Percentiles rank a stretch among this genome's conserved stretches.
phyloP scores from a whole-genome alignment of 2,888 invertebrate species.

The Petrolisthes manimaculis region DNA sequence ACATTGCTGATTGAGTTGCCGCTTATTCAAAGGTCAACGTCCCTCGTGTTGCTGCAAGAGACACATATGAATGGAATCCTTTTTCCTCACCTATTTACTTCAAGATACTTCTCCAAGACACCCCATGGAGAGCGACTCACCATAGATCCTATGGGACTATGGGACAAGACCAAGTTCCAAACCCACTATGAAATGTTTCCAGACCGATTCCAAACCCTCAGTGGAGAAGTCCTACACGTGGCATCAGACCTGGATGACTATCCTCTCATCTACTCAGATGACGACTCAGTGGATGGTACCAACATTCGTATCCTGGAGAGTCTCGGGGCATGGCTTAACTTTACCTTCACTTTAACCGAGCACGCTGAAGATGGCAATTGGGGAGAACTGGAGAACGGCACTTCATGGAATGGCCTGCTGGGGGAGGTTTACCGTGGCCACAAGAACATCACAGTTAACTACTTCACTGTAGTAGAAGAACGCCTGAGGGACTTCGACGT shows the following conservation, averaged over 20 bases:
- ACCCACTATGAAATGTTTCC: constrained; percentile 35
- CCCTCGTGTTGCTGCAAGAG: constrained; percentile 5
- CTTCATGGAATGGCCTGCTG: constrained; percentile 53
- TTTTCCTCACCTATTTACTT: constrained; percentile 11
- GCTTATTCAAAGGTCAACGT: constrained; percentile 8
- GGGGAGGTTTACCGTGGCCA: constrained; percentile 44
- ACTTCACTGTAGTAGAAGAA: constrained; percentile 46
- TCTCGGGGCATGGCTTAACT: constrained; percentile 47
- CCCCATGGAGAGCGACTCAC: not conserved
- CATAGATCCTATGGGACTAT: constrained; percentile 19
- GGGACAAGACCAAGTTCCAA: constrained; percentile 16
- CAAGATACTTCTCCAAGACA: constrained; percentile 14
- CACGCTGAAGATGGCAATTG: constrained; percentile 41
- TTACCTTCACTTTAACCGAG: constrained; percentile 37
- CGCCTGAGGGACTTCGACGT: constrained; percentile 45
- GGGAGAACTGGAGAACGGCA: constrained; percentile 52
- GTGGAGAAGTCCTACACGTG: constrained; percentile 40
- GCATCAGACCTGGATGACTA: constrained; percentile 52
- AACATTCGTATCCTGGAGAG: constrained; percentile 40
- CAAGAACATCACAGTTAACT: constrained; percentile 55
- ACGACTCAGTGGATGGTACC: constrained; percentile 32
- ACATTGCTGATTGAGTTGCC: not conserved
- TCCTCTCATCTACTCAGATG: constrained; percentile 39
- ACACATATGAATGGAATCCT: constrained; percentile 1
- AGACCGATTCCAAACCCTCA: constrained; percentile 42